Evolutionary conservation across 2,797 vertebrate species (phyloP).

Genomic region (Bovichtus variegatus): DNA sequence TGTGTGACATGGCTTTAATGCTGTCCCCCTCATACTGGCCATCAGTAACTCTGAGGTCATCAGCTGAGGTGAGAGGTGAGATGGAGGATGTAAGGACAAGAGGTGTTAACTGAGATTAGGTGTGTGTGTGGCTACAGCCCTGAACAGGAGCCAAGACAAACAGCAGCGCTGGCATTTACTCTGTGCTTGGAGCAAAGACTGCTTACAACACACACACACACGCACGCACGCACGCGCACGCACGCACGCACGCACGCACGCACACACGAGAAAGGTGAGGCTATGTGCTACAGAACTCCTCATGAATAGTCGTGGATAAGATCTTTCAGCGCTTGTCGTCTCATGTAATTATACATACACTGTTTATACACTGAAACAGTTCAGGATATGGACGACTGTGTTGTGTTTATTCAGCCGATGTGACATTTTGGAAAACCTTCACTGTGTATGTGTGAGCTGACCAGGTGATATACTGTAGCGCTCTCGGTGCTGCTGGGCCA

Average conservation of each 20-base stretch:
- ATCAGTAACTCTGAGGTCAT: constrained; percentile 30
- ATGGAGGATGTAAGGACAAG: constrained; percentile 38
- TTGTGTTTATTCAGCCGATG: constrained; percentile 37
- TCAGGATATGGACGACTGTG: not conserved
- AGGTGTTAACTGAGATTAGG: constrained; percentile 52
- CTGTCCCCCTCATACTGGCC: not conserved
- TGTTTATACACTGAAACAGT: constrained; percentile 9
- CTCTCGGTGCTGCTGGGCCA: constrained; percentile 33
- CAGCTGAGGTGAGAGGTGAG: constrained; percentile 43
- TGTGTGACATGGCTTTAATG: not conserved
- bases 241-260: constrained; percentile 13
- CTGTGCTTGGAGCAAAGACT: constrained; percentile 43
- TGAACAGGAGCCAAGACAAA: constrained; percentile 69
- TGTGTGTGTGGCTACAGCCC: constrained; percentile 30
- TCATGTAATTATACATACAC: constrained; percentile 29
- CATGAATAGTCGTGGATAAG: constrained; percentile 44
- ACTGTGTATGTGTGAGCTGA: constrained; percentile 19
- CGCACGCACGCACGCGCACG: constrained; percentile 10
- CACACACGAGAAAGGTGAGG: constrained; percentile 57
- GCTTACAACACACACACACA: constrained; percentile 17
- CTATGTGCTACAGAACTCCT: constrained; percentile 10
- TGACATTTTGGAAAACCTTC: constrained; percentile 53
- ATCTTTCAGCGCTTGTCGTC: constrained; percentile 30
- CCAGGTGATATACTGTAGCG: constrained; percentile 9
- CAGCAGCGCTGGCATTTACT: constrained; percentile 70